Base-by-base conservation (phyloP, 2,888 invertebrate genomes). In the Pyralis farinalis region DNA sequence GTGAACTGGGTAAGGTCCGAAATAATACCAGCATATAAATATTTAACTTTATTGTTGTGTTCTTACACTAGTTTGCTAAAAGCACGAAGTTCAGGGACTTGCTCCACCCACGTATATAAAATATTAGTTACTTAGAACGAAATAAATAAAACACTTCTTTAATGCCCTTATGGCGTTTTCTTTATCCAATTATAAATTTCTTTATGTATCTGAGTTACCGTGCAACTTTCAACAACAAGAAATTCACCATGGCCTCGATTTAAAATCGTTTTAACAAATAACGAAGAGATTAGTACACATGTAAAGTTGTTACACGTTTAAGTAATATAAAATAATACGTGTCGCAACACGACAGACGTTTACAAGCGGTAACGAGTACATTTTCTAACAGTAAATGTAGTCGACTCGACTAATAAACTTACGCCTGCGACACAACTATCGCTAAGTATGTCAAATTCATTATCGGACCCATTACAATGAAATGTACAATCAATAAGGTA, bases 201-300 rank as follows among this genome's bases (percentile, higher is more conserved):
- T 82, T 75, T 59, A 80, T 77, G 85, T 37, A 31, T 21, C 66
- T 71, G n/a, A 77, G 82, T 82, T 71, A 74, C 75, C 70, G 66
- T 79, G 78, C 71, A 81, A 86, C 82, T 76, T 68, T 54, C 53
- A 75, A 77, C 84, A 83, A 63, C 51, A 79, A 86, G 85, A 87
- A 83, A 86, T 82, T 67, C 63, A 60, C 56, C 67, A 78, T 86
- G 86, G 87, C 86, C 87, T 87, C 86, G 86, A 87, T 87, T 86
- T 78, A 75, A 80, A 84, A 75, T 78, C 65, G 65, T 79, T 68
- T 67, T 20, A 56, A 63, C 47, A 53, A 62, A 59, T 53, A 53
- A 51, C 49, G 45, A 48, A 53, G 33, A 54, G 45, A 46, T 51
- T 49, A 53, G 44, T 42, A 40, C 30, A 44, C 25, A 25, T 25